Conservation (phyloP, 1,140 invertebrate species). For the Zophobas morio region DNA sequence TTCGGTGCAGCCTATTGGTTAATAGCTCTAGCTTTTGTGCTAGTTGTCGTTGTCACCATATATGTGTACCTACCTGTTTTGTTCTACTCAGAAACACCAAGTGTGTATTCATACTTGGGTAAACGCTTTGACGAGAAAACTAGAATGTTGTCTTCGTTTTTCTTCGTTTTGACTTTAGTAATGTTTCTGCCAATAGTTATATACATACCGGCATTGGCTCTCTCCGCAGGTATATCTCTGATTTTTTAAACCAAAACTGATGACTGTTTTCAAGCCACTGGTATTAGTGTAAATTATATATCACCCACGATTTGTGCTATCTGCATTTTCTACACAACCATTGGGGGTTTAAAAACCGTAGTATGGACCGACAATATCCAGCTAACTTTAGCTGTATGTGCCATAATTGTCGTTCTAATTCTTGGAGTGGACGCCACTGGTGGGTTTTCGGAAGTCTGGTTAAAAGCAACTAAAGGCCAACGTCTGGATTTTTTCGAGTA, state of each 20-base stretch:
- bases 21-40: background rate
- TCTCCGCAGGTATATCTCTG: conserved; percentile 70
- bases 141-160: conserved; percentile 75
- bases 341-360: conserved; percentile 83
- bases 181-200: conserved; percentile 75
- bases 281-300: conserved; percentile 75
- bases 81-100: conserved; percentile 76
- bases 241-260: conserved; percentile 47
- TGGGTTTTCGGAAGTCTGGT: conserved; percentile 71
- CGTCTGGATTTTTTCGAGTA: conserved; percentile 57
- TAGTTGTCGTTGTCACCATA: background rate
- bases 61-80: conserved; percentile 78
- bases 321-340: conserved; percentile 85
- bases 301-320: conserved; percentile 79
- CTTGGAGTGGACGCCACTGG: conserved; percentile 77
- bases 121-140: conserved; percentile 76
- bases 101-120: conserved; percentile 83
- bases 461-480: conserved; percentile 69
- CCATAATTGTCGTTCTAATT: conserved; percentile 76
- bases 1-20: conserved; percentile 79
- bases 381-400: conserved; percentile 77
- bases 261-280: conserved; percentile 73
- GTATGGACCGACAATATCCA: conserved; percentile 83
- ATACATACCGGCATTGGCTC: conserved; percentile 76
- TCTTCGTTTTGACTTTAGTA: conserved; percentile 76